Evolutionary conservation across 2,113 vertebrate species (phyloP), one percentile per base, ranked within the genome.

Genomic region (Calonectris borealis): DNA sequence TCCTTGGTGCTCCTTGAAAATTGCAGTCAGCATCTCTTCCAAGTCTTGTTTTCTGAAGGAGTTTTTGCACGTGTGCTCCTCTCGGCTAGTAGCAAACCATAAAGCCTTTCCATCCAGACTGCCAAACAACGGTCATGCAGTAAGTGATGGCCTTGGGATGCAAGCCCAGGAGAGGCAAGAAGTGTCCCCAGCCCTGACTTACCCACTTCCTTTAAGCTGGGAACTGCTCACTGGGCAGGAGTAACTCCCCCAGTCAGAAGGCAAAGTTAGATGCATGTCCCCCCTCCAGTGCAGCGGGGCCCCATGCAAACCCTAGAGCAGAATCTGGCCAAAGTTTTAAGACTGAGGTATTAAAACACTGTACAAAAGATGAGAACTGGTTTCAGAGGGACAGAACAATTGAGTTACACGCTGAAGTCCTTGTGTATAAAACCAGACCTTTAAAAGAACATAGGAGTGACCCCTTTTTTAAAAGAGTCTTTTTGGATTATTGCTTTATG

Each of bases 281-380:
- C 21, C 38, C 29, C 38, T 42, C 34, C 58, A 54, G 0, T 2
- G n/a, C 52, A 26, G 11, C 1, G 4, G 7, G 12, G 7, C 20
- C 25, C 3, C 13, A 3, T 42, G 60, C 49, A 81, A 80, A 48
- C 13, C 51, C 19, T 6, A 11, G 52, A 73, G 69, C 34, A 87
- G 69, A 88, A 75, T 26, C 70, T 76, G 65, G 49, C 25, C 61
- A 24, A 42, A 11, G 42, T 20, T 51, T 52, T 61, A 38, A 55
- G 21, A 13, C 16, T 49, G 21, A 46, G 42, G 12, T 22, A 32
- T 64, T 49, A 25, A 83, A 86, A 57, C 34, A n/a, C 4, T 26
- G 4, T 38, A 34, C 10, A 66, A 48, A 49, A 34, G 4, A 9
- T 25, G 34, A 54, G 57, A 71, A 52, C 13, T 38, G 14, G 18